A percentile compares a stretch with the other conserved stretches of the same genome.
Evolutionary conservation across 1,140 invertebrate genomes (phyloP).

Genomic region (Orchesella cincta): DNA sequence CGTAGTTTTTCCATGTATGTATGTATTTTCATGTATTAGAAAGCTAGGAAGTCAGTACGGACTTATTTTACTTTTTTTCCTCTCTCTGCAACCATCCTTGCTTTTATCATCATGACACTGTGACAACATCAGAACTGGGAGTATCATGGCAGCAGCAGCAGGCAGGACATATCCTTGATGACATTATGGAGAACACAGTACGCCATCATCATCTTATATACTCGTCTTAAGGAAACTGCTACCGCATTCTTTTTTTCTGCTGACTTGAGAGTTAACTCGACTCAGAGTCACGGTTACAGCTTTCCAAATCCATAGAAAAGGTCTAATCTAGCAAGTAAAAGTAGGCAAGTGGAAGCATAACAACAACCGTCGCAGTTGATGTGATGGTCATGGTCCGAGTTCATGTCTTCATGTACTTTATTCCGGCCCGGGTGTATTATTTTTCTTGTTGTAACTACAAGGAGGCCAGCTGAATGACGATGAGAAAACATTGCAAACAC

Average conservation of each 20-base stretch:
- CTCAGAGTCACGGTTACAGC: neutral
- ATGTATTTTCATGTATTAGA: no score
- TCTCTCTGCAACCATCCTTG: no score
- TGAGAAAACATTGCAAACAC: no score
- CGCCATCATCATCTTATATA: neutral
- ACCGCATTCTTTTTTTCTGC: constrained; percentile 1
- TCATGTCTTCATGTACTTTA: neutral
- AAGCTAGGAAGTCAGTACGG: no score
- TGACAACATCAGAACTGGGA: constrained; percentile 14
- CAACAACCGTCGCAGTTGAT: neutral
- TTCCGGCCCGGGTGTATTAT: no score
- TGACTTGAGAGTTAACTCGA: neutral
- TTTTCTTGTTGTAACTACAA: no score
- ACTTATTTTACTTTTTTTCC: no score
- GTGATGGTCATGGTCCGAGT: neutral
- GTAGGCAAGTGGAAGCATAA: neutral
- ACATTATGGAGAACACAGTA: neutral
- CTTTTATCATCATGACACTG: no score
- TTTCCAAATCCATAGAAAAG: neutral
- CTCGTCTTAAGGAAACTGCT: neutral
- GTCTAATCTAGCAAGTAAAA: neutral
- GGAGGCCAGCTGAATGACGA: no score
- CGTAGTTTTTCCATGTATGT: no score
- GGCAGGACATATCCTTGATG: neutral
- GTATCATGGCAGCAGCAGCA: neutral